phyloP scores from a whole-genome alignment of 92 coral and sea anemone genomes.

The Montipora capitata region DNA sequence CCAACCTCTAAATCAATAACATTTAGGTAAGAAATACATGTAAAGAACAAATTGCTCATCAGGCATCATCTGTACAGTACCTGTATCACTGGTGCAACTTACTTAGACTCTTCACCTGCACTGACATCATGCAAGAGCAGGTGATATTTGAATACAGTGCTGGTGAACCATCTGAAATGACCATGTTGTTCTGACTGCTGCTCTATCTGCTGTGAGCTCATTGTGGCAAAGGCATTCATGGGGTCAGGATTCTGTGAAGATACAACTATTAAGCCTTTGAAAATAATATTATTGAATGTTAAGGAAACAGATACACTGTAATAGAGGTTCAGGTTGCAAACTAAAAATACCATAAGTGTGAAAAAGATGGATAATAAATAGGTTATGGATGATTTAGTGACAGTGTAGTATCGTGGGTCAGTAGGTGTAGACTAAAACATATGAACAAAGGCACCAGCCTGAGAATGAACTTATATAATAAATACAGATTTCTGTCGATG shows the following conservation, averaged over 20 bases:
- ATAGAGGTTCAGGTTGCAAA: background rate
- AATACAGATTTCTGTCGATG: no score
- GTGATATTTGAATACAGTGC: conserved; percentile 88
- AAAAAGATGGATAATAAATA: background rate
- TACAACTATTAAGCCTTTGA: conserved; percentile 94
- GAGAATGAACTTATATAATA: no score
- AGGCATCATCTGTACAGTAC: no score
- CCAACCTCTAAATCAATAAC: no score
- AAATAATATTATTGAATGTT: background rate
- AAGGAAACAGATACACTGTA: conserved; percentile 3
- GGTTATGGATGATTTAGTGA: no score
- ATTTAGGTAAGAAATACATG: no score
- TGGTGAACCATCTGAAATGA: conserved; percentile 95
- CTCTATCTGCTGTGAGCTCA: conserved; percentile 93
- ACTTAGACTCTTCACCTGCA: conserved; percentile 98
- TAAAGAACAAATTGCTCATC: no score
- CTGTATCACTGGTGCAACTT: conserved; percentile 30
- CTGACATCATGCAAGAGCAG: conserved; percentile 91
- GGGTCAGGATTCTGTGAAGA: conserved; percentile 94
- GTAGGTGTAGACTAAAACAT: no score
- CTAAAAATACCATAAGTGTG: background rate
- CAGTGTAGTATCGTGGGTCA: no score
- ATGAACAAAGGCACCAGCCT: no score
- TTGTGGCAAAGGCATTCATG: conserved; percentile 96
- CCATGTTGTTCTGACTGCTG: conserved; percentile 93